Evolutionary conservation across 2,888 invertebrate species (phyloP), one percentile per base, ranked within the genome.

Genomic region (Agrochola macilenta): DNA sequence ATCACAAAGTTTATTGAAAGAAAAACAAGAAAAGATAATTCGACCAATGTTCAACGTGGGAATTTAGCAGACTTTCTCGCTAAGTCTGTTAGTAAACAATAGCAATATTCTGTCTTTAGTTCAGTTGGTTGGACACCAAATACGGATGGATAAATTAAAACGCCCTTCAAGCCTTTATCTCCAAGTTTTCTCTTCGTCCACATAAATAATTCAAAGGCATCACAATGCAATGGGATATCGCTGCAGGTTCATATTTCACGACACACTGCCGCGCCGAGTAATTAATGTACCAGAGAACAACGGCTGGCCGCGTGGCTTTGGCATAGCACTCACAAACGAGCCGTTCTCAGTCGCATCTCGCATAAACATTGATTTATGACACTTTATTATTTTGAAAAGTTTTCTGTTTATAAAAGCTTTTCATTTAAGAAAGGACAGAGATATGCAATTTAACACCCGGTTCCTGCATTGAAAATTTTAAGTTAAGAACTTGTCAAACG

Each of bases 211-310:
- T 93, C 93, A 94, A 89, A 90, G 85, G 89, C 92, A 91, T 93
- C 92, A 91, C 91, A 93, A 91, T 93, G 93, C 93, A 93, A 91
- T 91, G 91, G 90, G 91, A 92, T 94, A 93, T 93, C 92, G 90
- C 88, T 92, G 92, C 94, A 92, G 94, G 94, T 94, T 93, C 95
- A 94, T 95, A 95, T 95, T 94, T 95, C 94, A 95, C 93, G 90
- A 90, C 91, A 90, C 92, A 92, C 87, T 89, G 89, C 91, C 89
- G 90, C 89, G 89, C 88, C 82, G 89, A 89, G 92, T 94, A 94
- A 94, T 93, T 94, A 94, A 94, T 93, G 93, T 92, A 88, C 91
- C 84, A 85, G 87, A 86, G 92, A 91, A 92, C 92, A 90, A 90
- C 91, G 90, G 85, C 85, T 79, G 83, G 84, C 81, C 80, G 89